A percentile compares a stretch with the other conserved stretches of the same genome.
phyloP scores from a whole-genome alignment of 2,113 vertebrate genomes.

The Sula dactylatra region DNA sequence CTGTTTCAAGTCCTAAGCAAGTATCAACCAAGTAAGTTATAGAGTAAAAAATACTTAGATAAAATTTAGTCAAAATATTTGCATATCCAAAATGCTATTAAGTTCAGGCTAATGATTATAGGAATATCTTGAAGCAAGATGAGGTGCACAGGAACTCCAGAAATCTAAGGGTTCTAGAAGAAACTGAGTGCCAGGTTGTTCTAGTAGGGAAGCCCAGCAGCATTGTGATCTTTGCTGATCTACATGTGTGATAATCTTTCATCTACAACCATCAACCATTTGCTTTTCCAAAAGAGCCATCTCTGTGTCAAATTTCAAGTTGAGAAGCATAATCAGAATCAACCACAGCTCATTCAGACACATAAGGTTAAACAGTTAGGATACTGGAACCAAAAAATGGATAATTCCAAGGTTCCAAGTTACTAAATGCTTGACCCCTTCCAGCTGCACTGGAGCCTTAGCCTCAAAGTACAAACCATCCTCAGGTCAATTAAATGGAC shows the following conservation, averaged over 20 bases:
- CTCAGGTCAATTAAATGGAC: not conserved
- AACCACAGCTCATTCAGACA: not conserved
- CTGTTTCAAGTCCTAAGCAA: not conserved
- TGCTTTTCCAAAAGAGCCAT: not conserved
- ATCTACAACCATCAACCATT: not conserved
- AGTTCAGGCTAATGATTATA: not conserved
- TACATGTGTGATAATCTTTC: not conserved
- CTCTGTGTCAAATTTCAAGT: not conserved
- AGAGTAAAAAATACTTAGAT: not conserved
- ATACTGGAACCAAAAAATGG: not conserved
- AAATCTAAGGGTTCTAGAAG: not conserved
- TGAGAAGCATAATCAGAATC: not conserved
- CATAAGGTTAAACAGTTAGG: not conserved
- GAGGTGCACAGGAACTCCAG: not conserved
- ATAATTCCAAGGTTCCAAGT: not conserved
- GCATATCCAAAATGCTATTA: not conserved
- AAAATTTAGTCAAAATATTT: not conserved
- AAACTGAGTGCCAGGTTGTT: not conserved
- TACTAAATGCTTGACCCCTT: not conserved
- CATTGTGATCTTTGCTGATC: not conserved
- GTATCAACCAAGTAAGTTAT: not conserved
- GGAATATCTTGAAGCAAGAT: not conserved
- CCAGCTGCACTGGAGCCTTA: not conserved
- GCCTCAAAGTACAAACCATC: not conserved
- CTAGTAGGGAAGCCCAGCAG: not conserved